A percentile compares a stretch with the other conserved stretches of the same genome.
Evolutionary conservation across 2,888 invertebrate genomes (phyloP).

Genomic region (Ariolimax columbianus): DNA sequence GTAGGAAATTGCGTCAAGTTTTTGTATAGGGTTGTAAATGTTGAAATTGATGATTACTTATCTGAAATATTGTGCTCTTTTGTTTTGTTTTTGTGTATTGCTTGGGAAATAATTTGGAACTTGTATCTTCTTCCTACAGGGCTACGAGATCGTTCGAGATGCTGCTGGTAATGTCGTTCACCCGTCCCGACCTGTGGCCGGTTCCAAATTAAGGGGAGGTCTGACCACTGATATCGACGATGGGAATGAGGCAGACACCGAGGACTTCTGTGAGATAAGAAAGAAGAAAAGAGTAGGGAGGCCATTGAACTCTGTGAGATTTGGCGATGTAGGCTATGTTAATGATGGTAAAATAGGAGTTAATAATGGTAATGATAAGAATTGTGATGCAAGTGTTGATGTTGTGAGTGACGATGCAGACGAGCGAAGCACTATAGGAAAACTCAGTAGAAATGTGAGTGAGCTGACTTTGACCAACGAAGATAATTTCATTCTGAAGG

Average conservation of each 20-base stretch:
- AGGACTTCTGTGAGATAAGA: constrained; percentile 58
- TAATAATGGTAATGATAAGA: background rate
- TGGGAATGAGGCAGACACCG: constrained; percentile 72
- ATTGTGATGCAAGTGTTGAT: constrained; percentile 40
- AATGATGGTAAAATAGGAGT: background rate
- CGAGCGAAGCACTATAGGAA: constrained; percentile 7
- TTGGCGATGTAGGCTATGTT: constrained; percentile 42
- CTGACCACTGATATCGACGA: constrained; percentile 67
- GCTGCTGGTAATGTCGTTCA: constrained; percentile 52
- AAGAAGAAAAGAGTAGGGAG: constrained; percentile 12
- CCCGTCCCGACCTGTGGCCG: constrained; percentile 7
- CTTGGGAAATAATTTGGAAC: background rate
- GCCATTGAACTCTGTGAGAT: constrained; percentile 41
- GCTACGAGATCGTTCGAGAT: constrained; percentile 70
- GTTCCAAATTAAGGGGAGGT: background rate
- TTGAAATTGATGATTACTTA: too few species aligned
- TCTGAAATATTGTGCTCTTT: too few species aligned
- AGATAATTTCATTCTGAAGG: constrained; percentile 21
- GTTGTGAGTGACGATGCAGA: constrained; percentile 50
- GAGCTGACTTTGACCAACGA: constrained; percentile 37
- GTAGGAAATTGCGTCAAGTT: too few species aligned
- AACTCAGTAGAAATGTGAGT: constrained; percentile 40
- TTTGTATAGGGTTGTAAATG: too few species aligned
- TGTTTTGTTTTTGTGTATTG: background rate
- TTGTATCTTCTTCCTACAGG: constrained; percentile 44